A percentile compares a stretch with the other conserved stretches of the same genome.
phyloP scores from a whole-genome alignment of 2,113 vertebrate genomes.

The Indicator indicator region DNA sequence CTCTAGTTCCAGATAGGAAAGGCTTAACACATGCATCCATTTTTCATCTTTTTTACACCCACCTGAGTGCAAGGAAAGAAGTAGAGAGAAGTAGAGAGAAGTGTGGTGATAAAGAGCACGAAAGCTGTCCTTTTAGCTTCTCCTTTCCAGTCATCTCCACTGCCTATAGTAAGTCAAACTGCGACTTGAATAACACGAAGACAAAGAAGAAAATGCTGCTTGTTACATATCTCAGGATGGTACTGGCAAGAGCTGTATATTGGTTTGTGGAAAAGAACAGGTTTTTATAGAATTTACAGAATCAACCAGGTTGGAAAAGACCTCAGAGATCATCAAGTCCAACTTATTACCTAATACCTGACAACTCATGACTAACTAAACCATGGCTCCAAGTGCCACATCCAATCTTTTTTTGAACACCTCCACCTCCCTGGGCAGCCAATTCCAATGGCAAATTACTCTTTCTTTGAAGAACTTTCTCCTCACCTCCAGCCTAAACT shows the following conservation, averaged over 20 bases:
- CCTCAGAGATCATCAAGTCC: no score
- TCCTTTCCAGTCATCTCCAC: not conserved
- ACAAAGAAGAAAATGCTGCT: not conserved
- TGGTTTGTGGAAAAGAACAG: not conserved
- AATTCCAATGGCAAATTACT: no score
- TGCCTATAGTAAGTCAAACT: not conserved
- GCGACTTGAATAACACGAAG: not conserved
- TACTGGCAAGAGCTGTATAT: not conserved
- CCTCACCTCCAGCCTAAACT: no score
- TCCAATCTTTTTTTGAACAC: no score
- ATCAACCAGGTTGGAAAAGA: no score
- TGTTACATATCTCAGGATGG: not conserved
- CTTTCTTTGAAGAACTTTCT: no score
- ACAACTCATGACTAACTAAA: no score
- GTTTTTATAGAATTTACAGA: not conserved
- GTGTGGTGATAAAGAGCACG: not conserved
- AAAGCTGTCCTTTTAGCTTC: not conserved
- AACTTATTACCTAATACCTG: no score
- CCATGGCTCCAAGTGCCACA: no score
- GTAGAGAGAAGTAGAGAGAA: not conserved
- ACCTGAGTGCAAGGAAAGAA: not conserved
- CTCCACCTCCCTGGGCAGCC: no score
- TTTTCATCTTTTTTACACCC: not conserved
- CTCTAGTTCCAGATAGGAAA: not conserved
- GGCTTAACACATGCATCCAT: not conserved